A percentile compares a stretch with the other conserved stretches of the same genome.
These are phyloP conservation scores for Xylota sylvarum DNA, from an alignment of 2,888 invertebrate species.

Conservation along the genomic window DNA sequence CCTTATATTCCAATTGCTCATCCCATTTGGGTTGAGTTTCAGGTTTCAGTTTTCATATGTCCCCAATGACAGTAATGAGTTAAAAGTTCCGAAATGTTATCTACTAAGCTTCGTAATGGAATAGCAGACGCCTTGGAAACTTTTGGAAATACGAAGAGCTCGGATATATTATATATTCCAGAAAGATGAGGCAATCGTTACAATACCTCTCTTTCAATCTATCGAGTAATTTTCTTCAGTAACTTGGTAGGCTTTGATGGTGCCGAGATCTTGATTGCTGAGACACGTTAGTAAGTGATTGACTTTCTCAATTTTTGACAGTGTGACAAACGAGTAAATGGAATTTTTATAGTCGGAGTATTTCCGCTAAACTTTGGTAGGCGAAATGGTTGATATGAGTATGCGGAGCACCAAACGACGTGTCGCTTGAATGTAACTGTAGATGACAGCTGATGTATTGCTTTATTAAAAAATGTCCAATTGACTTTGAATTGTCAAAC, in stretches of 20 bases:
- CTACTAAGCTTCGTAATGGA: constrained; percentile 17
- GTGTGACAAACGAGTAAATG: constrained; percentile 16
- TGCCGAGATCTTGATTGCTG: constrained; percentile 5
- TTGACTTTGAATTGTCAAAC: no score
- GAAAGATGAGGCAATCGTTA: constrained; percentile 8
- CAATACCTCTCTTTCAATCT: constrained; percentile 31
- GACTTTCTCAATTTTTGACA: no score
- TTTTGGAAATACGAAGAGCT: constrained; percentile 18
- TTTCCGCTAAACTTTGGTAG: no score
- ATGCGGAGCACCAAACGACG: background rate
- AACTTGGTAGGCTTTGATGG: constrained; percentile 20
- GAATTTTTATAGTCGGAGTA: constrained; percentile 12
- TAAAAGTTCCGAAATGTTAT: constrained; percentile 42
- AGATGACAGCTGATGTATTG: no score
- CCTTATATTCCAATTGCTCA: constrained; percentile 4
- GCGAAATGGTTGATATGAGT: no score
- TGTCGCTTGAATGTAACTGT: constrained; percentile 5
- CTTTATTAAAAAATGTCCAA: no score
- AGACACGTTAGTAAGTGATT: no score
- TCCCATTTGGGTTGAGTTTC: constrained; percentile 7
- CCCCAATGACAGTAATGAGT: constrained; percentile 9
- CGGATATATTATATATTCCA: constrained; percentile 14
- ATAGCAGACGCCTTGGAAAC: background rate
- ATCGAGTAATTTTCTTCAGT: constrained; percentile 20
- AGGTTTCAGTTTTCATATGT: background rate